Base-by-base conservation (phyloP, 2,797 vertebrate species). In the Enteromius unitaeniatus region DNA sequence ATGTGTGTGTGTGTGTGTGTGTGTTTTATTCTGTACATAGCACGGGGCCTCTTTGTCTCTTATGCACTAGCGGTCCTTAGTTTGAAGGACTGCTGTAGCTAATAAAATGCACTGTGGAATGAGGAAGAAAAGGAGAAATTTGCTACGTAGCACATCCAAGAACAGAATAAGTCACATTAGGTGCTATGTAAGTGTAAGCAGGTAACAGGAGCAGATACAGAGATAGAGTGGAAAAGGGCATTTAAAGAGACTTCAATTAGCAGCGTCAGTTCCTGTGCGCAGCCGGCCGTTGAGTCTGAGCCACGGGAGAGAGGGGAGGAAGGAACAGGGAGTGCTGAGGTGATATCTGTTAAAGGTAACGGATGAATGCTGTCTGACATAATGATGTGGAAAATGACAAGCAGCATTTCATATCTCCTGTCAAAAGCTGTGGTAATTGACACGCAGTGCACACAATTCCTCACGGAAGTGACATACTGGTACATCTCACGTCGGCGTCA, bases 311-410 rank as follows among this genome's bases (percentile, higher is more conserved):
- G 26, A 70, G 55, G 9, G 34, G 70, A 58, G 40, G 83, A 49
- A 40, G 69, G 31, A 42, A 55, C 45, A 77, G 31, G 78, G 9
- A 77, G 17, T 21, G 60, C 72, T 49, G 73, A 62, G 65, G 78
- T 31, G 42, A 40, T 74, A 78, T 79, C 7, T 45, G 62, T 49
- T 45, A 82, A 79, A 77, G 10, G 70, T 37, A 9, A 67, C 1
- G 70, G 51, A 80, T 72, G 60, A 49, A 72, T 4, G 37, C 81
- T 58, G 70, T 79, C 80, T 65, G 58, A 79, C 76, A 83, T 62
- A 83, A 82, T 79, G 42, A 83, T 79, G 85, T 47, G 82, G 82
- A 58, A 86, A 76, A 84, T 77, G 72, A 81, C 85, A 84, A 80
- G 81, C 34, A 79, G 31, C 40, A 62, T 81, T 70, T 83, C 73